Percentiles rank a stretch among this genome's conserved stretches.
These are phyloP conservation scores for Hetaerina americana DNA, from an alignment of 1,140 invertebrate genomes.

Conservation along the genomic window DNA sequence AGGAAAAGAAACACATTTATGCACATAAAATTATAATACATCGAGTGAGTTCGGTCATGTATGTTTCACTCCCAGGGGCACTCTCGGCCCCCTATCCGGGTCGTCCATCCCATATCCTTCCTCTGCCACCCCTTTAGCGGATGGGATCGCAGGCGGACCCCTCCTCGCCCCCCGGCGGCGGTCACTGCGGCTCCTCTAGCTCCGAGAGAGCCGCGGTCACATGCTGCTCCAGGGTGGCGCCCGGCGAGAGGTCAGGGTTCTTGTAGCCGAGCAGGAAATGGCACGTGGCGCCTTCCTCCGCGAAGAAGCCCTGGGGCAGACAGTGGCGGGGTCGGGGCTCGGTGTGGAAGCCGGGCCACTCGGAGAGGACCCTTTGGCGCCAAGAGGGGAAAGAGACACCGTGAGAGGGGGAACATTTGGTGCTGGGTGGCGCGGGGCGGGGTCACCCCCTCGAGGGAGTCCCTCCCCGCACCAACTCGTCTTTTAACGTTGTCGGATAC, in stretches of 20 bases:
- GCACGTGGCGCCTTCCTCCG: slow-evolving; percentile 61
- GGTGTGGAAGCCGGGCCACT: slow-evolving; percentile 55
- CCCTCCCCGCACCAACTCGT: background rate
- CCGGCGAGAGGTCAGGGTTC: slow-evolving; percentile 47
- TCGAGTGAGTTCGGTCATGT: no score
- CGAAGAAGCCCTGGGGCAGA: slow-evolving; percentile 74
- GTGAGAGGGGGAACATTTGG: slow-evolving; percentile 11
- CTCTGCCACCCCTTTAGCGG: no score
- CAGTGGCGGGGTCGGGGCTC: slow-evolving; percentile 58
- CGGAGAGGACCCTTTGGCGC: slow-evolving; percentile 64
- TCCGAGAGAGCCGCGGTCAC: slow-evolving; percentile 38
- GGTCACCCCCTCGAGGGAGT: background rate
- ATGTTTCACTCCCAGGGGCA: no score
- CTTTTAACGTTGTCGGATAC: background rate
- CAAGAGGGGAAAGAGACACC: no score
- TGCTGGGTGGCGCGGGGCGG: background rate
- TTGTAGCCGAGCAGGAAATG: slow-evolving; percentile 73
- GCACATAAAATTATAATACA: no score
- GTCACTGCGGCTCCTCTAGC: background rate
- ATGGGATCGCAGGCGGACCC: no score
- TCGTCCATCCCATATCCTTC: no score
- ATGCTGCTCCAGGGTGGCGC: slow-evolving; percentile 45
- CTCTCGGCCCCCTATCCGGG: no score
- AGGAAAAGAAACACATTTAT: no score
- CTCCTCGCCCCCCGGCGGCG: no score